Evolutionary conservation across 1,140 invertebrate species (phyloP).

Genomic region (Drosophila dunni): DNA sequence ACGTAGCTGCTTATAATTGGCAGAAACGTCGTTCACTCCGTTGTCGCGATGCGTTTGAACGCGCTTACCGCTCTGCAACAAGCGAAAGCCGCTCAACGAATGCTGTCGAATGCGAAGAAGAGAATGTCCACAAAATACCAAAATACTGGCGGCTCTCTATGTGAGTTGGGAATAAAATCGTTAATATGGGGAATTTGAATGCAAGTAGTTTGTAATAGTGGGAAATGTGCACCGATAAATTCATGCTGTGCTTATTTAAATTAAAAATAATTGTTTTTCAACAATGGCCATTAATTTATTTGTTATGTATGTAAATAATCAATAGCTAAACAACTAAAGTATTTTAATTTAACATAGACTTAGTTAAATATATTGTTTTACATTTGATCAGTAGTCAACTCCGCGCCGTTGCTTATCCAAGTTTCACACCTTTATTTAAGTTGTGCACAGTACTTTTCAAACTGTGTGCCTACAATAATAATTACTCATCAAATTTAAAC

Average conservation of each 20-base stretch:
- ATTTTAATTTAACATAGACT: not conserved
- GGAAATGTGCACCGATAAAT: too few relatives aligned
- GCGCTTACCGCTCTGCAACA: constrained; percentile 70
- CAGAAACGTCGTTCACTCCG: constrained; percentile 26
- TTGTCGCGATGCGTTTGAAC: constrained; percentile 18
- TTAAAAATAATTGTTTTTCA: too few relatives aligned
- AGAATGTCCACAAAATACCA: not conserved
- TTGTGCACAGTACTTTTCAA: not conserved
- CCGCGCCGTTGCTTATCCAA: not conserved
- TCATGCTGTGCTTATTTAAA: too few relatives aligned
- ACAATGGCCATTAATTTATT: too few relatives aligned
- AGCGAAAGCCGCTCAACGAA: constrained; percentile 77
- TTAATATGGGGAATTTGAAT: too few relatives aligned
- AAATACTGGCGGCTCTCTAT: too few relatives aligned
- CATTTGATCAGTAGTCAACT: not conserved
- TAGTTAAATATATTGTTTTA: not conserved
- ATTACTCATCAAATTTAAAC: constrained; percentile 11
- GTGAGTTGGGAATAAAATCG: too few relatives aligned
- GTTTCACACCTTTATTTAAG: constrained; percentile 17
- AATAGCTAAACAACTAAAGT: not conserved
- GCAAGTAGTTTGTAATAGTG: too few relatives aligned
- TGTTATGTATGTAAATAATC: not conserved
- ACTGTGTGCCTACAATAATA: constrained; percentile 3
- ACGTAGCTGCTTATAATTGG: constrained; percentile 26
- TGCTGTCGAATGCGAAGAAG: constrained; percentile 25